phyloP scores from a whole-genome alignment of 2,888 invertebrate genomes.

The Sympetrum striolatum region DNA sequence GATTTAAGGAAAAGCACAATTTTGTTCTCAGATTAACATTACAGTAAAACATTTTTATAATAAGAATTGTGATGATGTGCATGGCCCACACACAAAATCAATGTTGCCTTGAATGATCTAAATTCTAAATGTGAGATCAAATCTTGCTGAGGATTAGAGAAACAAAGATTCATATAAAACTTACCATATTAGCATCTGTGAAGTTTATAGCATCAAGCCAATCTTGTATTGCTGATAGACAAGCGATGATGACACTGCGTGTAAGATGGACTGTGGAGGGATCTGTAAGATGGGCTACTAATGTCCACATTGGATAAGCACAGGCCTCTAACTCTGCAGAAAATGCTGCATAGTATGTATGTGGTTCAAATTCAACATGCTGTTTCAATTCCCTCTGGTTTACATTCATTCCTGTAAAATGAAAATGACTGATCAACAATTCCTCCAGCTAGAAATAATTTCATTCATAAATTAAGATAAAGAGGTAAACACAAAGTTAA shows the following conservation, averaged over 20 bases:
- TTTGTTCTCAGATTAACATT: no score
- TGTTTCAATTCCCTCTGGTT: conserved; percentile 88
- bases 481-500: not conserved
- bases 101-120: no score
- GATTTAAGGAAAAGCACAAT: no score
- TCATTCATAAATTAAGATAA: not conserved
- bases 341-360: conserved; percentile 97
- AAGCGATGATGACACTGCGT: conserved; percentile 76
- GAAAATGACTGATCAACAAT: not conserved
- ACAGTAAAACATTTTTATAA: no score
- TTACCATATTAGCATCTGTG: conserved; percentile 71
- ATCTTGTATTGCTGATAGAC: conserved; percentile 78
- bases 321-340: conserved; percentile 97
- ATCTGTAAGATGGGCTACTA: conserved; percentile 85
- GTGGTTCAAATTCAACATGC: conserved; percentile 96
- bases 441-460: not conserved
- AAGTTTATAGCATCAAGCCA: conserved; percentile 89
- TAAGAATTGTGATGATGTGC: no score
- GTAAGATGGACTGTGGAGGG: conserved; percentile 73
- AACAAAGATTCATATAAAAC: conserved; percentile 49
- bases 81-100: no score
- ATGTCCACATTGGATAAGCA: conserved; percentile 97
- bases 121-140: no score
- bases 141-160: no score
- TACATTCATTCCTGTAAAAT: conserved; percentile 86